Evolutionary conservation across 1,140 invertebrate species (phyloP).

Genomic region (Hyles vespertilio): DNA sequence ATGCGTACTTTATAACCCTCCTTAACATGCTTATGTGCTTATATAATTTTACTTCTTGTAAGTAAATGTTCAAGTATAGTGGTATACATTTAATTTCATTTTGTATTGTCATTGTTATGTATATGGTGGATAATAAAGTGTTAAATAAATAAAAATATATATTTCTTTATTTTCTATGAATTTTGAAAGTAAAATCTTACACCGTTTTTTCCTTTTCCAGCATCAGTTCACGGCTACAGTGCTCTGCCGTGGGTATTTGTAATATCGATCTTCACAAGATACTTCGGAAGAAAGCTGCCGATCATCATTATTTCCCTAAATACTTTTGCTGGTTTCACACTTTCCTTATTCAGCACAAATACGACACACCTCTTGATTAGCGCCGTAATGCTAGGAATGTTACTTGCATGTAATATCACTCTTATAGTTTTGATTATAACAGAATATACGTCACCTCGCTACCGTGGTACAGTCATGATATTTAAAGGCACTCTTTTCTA

Average conservation of each 20-base stretch:
- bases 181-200: not conserved
- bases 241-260: slow-evolving; percentile 27
- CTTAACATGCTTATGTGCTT: too few relatives aligned
- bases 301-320: slow-evolving; percentile 19
- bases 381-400: slow-evolving; percentile 25
- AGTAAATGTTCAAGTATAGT: too few relatives aligned
- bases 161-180: not conserved
- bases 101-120: too few relatives aligned
- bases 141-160: too few relatives aligned
- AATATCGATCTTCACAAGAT: slow-evolving; percentile 19
- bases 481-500: slow-evolving; percentile 31
- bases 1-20: too few relatives aligned
- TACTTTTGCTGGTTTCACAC: slow-evolving; percentile 20
- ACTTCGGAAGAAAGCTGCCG: slow-evolving; percentile 28
- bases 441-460: slow-evolving; percentile 31
- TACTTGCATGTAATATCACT: slow-evolving; percentile 16
- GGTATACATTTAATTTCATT: too few relatives aligned
- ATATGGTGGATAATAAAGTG: too few relatives aligned
- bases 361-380: slow-evolving; percentile 27
- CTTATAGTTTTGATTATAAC: slow-evolving; percentile 27
- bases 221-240: slow-evolving; percentile 25
- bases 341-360: slow-evolving; percentile 31
- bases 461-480: slow-evolving; percentile 35
- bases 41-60: too few relatives aligned
- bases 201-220: slow-evolving; percentile 25